Percentiles rank a stretch among this genome's conserved stretches.
Conservation (phyloP, 2,888 invertebrate species). For the Megaustenia siamemsis region DNA sequence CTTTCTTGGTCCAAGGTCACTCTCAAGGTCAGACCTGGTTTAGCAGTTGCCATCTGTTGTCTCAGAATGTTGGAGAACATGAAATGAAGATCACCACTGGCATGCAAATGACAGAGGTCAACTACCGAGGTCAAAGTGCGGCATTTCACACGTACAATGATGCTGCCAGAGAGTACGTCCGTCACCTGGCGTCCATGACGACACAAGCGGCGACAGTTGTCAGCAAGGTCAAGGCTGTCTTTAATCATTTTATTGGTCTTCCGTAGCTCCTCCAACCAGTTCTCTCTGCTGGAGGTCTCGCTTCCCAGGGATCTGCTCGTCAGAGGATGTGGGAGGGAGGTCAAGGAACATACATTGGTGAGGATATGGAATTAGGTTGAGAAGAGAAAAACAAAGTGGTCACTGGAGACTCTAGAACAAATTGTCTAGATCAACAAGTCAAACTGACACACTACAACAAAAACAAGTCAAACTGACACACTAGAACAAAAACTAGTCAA, state of each 20-base stretch:
- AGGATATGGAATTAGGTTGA: no score
- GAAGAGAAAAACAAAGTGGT: no score
- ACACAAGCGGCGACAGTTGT: constrained; percentile 38
- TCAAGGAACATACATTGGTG: no score
- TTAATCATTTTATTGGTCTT: constrained; percentile 30
- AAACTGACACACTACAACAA: no score
- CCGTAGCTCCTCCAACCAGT: constrained; percentile 16
- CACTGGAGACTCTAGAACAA: no score
- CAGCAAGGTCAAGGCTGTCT: constrained; percentile 39
- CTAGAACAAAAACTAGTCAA: no score
- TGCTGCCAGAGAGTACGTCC: constrained; percentile 53
- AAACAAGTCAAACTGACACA: no score
- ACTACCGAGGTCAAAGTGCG: constrained; percentile 47
- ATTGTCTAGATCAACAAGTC: no score
- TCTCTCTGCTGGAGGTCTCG: background rate
- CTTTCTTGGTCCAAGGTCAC: constrained; percentile 24
- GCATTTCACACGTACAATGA: constrained; percentile 54
- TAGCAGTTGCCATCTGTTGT: background rate
- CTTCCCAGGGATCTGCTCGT: background rate
- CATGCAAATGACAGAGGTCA: constrained; percentile 53
- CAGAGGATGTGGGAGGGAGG: no score
- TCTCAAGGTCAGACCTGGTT: constrained; percentile 26
- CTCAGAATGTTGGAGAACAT: constrained; percentile 36
- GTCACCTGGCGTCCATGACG: constrained; percentile 50
- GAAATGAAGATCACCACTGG: constrained; percentile 48